These are phyloP conservation scores for Malacoraja senta DNA, from an alignment of 2,797 vertebrate genomes.

Conservation along the genomic window DNA sequence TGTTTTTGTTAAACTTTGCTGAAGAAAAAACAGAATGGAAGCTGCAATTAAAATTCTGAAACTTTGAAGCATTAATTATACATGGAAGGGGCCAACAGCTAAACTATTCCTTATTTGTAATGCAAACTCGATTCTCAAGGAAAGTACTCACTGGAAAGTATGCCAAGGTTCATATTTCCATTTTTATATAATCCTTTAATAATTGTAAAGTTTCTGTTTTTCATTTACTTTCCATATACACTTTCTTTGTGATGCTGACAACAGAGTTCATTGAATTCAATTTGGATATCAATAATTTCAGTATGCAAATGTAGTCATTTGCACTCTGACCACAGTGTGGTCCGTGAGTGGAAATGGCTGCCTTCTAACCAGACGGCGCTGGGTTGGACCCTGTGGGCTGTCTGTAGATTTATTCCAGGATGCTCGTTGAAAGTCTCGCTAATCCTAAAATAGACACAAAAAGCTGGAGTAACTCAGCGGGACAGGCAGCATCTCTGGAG, in stretches of 20 bases:
- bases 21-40: background rate
- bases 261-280: background rate
- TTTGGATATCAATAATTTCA: background rate
- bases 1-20: background rate
- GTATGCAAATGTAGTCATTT: background rate
- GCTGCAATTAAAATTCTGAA: background rate
- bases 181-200: background rate
- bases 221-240: background rate
- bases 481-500: too few species aligned
- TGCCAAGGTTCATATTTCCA: background rate
- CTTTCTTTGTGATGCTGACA: background rate
- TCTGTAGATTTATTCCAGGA: background rate
- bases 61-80: background rate
- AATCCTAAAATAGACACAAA: background rate
- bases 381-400: background rate
- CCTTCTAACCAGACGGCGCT: background rate
- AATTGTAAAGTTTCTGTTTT: background rate
- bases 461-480: background rate
- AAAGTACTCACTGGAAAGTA: background rate
- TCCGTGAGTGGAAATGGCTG: background rate
- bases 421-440: background rate
- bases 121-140: background rate
- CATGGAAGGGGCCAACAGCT: background rate
- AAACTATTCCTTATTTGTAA: background rate
- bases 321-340: too few species aligned